These are phyloP conservation scores for Probosciger aterrimus DNA, from an alignment of 2,113 vertebrate species.

Conservation along the genomic window DNA sequence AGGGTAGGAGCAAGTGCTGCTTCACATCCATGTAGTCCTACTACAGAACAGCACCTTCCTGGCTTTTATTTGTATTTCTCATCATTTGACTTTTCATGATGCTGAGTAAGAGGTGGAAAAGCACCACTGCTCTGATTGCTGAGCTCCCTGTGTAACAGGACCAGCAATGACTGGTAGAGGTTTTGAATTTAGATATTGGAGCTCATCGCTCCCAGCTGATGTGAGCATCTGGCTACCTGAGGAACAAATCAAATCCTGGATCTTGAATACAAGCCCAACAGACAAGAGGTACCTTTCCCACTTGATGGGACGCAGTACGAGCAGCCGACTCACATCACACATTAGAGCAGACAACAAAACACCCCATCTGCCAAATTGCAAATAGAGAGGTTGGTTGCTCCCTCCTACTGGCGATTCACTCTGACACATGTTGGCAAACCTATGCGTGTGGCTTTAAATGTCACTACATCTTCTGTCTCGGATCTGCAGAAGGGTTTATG, in stretches of 20 bases:
- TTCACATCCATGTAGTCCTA: background rate
- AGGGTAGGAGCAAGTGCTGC: background rate
- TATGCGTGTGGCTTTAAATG: background rate
- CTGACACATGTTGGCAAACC: background rate
- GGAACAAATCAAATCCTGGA: background rate
- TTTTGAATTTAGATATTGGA: background rate
- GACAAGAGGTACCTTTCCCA: background rate
- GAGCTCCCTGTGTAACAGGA: background rate
- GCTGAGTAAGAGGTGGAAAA: background rate
- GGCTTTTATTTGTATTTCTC: background rate
- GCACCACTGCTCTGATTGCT: background rate
- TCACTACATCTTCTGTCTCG: background rate
- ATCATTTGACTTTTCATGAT: background rate
- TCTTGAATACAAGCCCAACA: background rate
- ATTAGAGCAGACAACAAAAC: background rate
- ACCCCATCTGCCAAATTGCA: constrained; percentile 5
- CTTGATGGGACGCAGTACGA: background rate
- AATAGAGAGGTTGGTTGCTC: background rate
- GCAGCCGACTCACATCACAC: background rate
- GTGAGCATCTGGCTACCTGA: background rate
- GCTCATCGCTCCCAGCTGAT: background rate
- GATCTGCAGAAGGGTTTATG: background rate
- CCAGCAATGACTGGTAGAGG: background rate
- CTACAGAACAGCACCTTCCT: background rate
- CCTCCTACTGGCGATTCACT: background rate